Conservation (phyloP, 2,797 vertebrate species). For the Chelon auratus region DNA sequence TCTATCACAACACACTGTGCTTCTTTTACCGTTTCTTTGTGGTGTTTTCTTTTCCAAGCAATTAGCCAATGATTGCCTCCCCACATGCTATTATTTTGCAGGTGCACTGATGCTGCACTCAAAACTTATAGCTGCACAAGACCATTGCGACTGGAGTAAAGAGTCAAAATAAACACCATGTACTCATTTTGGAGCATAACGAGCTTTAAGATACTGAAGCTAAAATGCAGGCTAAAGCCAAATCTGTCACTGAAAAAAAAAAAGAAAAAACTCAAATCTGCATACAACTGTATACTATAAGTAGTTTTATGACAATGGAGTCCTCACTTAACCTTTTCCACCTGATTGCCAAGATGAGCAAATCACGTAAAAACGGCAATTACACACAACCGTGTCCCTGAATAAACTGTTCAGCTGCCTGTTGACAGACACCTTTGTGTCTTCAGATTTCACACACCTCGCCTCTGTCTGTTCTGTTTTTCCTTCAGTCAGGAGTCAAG, state of each 20-base stretch:
- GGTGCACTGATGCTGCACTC: too few relatives aligned
- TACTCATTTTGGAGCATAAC: too few relatives aligned
- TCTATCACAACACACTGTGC: too few relatives aligned
- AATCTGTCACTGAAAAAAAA: not conserved
- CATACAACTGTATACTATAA: not conserved
- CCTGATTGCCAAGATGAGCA: constrained; percentile 11
- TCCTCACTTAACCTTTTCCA: constrained; percentile 27
- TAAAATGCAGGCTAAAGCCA: not conserved
- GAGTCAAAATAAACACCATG: too few relatives aligned
- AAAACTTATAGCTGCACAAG: too few relatives aligned
- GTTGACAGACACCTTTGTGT: constrained; percentile 12
- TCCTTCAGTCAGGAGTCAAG: constrained; percentile 12
- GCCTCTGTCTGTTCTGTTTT: constrained; percentile 14
- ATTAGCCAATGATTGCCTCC: too few relatives aligned
- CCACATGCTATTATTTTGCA: too few relatives aligned
- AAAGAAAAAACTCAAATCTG: not conserved
- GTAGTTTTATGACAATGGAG: constrained; percentile 1
- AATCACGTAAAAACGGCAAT: constrained; percentile 28
- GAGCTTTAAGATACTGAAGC: not conserved
- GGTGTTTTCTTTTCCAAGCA: too few relatives aligned
- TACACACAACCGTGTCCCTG: constrained; percentile 15
- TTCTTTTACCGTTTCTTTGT: too few relatives aligned
- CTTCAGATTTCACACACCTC: not conserved
- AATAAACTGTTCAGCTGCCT: constrained; percentile 26
- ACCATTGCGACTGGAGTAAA: too few relatives aligned